These are phyloP conservation scores for Saccostrea echinata DNA, from an alignment of 1,140 invertebrate genomes.

Conservation along the genomic window DNA sequence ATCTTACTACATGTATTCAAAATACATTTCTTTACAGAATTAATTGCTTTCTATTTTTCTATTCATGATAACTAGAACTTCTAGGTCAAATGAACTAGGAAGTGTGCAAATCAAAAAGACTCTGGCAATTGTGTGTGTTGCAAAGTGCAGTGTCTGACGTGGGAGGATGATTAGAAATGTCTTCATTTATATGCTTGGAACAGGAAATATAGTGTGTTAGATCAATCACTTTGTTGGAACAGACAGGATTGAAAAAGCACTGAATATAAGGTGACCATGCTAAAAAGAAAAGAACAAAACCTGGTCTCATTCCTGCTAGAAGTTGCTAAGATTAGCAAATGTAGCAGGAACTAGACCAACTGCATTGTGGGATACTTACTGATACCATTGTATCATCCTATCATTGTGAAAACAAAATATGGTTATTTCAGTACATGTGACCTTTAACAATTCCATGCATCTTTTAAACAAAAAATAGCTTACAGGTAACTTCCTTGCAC, in stretches of 20 bases:
- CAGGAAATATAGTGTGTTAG: slow-evolving; percentile 4
- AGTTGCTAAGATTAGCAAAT: background rate
- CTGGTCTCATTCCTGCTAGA: slow-evolving; percentile 8
- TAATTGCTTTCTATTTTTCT: background rate
- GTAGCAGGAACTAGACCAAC: background rate
- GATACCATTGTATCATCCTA: slow-evolving; percentile 68
- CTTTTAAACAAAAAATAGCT: background rate
- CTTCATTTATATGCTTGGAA: background rate
- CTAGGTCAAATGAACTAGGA: background rate
- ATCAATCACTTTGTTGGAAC: background rate
- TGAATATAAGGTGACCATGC: slow-evolving; percentile 19
- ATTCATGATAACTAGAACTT: background rate
- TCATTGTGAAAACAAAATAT: slow-evolving; percentile 22
- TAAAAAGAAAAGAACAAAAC: slow-evolving; percentile 18
- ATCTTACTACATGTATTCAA: background rate
- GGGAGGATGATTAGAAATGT: background rate
- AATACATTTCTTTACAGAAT: background rate
- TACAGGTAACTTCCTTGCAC: background rate
- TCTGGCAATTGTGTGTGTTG: background rate
- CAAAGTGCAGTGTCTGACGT: background rate
- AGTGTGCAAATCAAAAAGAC: background rate
- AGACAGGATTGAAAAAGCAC: background rate
- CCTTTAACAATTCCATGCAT: slow-evolving; percentile 1
- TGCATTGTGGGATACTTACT: slow-evolving; percentile 61
- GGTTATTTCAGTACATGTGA: background rate